Conservation (phyloP, 2,113 vertebrate species). For the Gadus chalcogrammus region DNA sequence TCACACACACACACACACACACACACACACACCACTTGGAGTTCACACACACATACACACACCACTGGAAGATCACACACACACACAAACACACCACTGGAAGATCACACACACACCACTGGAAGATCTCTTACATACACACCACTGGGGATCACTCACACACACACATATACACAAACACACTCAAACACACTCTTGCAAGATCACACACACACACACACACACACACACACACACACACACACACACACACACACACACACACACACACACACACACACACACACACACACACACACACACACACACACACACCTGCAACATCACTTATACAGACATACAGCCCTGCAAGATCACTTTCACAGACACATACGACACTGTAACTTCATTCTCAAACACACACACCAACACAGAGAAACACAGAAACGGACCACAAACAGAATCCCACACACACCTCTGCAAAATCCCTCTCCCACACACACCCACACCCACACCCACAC, state of each 20-base stretch:
- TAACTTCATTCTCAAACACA: not conserved
- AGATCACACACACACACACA: no score
- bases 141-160: no score
- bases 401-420: not conserved
- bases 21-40: constrained; percentile 6
- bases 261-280: no score
- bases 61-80: not conserved
- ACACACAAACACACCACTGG: not conserved
- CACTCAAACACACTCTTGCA: no score
- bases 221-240: no score
- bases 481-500: not conserved
- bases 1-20: not conserved
- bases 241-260: no score
- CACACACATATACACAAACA: no score
- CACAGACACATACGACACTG: not conserved
- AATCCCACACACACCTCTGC: not conserved
- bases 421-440: not conserved
- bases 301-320: constrained; percentile 6
- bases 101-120: no score
- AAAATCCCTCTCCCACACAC: no score
- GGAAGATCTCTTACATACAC: no score
- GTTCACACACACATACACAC: constrained; percentile 7
- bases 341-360: not conserved
- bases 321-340: not conserved
- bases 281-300: not conserved